Evolutionary conservation across 2,888 invertebrate genomes (phyloP).

Genomic region (Antheraea yamamai): DNA sequence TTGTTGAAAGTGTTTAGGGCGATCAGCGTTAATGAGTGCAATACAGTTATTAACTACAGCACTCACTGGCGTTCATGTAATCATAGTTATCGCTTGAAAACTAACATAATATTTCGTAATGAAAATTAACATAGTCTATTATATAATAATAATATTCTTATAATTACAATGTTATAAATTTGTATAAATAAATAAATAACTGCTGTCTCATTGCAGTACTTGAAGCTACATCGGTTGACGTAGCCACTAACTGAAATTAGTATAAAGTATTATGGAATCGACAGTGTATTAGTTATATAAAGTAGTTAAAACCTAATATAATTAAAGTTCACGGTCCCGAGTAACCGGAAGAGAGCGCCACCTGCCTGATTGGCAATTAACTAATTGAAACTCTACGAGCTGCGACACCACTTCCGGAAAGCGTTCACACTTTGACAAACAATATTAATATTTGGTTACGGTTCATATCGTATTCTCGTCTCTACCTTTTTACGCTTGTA

Average conservation of each 20-base stretch:
- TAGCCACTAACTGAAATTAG: not conserved
- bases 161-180: no score
- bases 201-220: no score
- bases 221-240: no score
- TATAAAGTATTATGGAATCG: not conserved
- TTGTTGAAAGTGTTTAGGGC: no score
- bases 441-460: conserved; percentile 4
- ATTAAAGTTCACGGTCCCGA: conserved; percentile 5
- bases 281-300: not conserved
- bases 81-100: no score
- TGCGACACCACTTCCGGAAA: conserved; percentile 12
- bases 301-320: conserved; percentile 3
- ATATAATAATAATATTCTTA: no score
- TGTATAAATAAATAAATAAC: no score
- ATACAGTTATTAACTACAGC: no score
- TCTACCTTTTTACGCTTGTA: not conserved
- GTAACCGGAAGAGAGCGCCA: conserved; percentile 9
- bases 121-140: no score
- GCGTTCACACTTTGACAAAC: not conserved
- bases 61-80: no score
- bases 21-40: no score
- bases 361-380: conserved; percentile 18
- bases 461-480: not conserved
- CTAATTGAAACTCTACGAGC: conserved; percentile 17
- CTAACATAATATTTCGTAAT: no score